phyloP scores from a whole-genome alignment of 2,113 vertebrate species.

The Vulpes vulpes region DNA sequence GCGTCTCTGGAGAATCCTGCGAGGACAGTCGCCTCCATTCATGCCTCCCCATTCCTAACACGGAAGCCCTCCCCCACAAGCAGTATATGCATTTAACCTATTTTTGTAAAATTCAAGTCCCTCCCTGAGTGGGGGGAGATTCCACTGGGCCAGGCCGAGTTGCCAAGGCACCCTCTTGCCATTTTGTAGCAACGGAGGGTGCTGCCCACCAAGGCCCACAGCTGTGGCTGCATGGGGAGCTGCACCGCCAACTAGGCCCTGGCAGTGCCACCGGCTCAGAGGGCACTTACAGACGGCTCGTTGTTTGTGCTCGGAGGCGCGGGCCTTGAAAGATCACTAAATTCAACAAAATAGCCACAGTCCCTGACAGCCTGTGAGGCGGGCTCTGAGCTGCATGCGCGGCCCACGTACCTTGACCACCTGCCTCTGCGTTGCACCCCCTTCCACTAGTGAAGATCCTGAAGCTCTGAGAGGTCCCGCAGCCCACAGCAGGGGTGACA shows the following conservation, averaged over 20 bases:
- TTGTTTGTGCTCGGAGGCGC: neutral
- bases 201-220: rapidly evolving
- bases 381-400: rapidly evolving
- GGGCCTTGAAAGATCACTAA: neutral
- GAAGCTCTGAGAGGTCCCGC: neutral
- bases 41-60: rapidly evolving
- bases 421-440: too few relatives aligned
- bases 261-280: rapidly evolving
- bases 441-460: neutral
- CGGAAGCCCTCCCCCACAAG: too few relatives aligned
- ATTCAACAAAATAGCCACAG: rapidly evolving
- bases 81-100: too few relatives aligned
- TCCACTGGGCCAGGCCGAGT: neutral
- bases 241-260: rapidly evolving
- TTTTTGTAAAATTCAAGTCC: neutral
- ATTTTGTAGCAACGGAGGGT: neutral
- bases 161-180: neutral
- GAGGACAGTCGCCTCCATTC: rapidly evolving
- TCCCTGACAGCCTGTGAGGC: neutral
- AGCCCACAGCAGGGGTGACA: neutral
- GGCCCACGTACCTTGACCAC: neutral
- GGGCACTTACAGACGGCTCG: neutral
- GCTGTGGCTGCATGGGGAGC: rapidly evolving
- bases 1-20: neutral
- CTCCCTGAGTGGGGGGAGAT: neutral